Percentiles rank a stretch among this genome's conserved stretches.
These are phyloP conservation scores for Caiman crocodilus DNA, from an alignment of 2,797 vertebrate genomes.

Conservation along the genomic window DNA sequence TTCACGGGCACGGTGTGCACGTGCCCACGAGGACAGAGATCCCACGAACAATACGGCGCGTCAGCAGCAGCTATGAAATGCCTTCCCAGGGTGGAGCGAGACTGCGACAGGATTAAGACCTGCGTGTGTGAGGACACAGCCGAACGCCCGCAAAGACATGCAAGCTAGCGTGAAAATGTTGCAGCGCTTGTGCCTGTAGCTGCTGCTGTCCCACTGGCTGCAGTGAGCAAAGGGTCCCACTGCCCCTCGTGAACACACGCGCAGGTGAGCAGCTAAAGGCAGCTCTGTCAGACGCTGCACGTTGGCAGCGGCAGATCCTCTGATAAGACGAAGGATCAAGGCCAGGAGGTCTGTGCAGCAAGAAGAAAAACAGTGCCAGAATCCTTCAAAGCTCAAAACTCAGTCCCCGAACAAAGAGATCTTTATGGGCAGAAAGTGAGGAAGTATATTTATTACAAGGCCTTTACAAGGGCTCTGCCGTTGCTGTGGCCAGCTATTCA, in stretches of 20 bases:
- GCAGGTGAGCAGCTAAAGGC: accelerated
- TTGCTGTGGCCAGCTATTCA: too few species aligned
- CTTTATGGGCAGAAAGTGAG: too few species aligned
- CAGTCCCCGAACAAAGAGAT: neutral
- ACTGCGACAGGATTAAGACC: neutral
- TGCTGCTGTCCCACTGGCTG: too few species aligned
- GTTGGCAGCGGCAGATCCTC: neutral
- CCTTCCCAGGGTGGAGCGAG: neutral
- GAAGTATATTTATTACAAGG: too few species aligned
- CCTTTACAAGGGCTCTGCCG: too few species aligned
- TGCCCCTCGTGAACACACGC: neutral
- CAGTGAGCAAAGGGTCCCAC: neutral
- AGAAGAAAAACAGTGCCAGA: neutral
- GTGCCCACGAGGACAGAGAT: neutral
- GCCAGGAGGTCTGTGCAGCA: too few species aligned
- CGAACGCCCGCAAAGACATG: too few species aligned
- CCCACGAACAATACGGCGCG: neutral
- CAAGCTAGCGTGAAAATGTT: neutral
- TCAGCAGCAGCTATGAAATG: neutral
- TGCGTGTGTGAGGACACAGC: too few species aligned
- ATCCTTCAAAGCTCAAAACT: neutral
- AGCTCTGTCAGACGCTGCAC: too few species aligned
- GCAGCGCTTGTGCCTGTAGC: neutral
- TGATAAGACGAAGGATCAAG: neutral
- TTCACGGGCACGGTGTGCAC: neutral